These are phyloP conservation scores for Agriopis aurantiaria DNA, from an alignment of 2,888 invertebrate genomes.

Conservation along the genomic window DNA sequence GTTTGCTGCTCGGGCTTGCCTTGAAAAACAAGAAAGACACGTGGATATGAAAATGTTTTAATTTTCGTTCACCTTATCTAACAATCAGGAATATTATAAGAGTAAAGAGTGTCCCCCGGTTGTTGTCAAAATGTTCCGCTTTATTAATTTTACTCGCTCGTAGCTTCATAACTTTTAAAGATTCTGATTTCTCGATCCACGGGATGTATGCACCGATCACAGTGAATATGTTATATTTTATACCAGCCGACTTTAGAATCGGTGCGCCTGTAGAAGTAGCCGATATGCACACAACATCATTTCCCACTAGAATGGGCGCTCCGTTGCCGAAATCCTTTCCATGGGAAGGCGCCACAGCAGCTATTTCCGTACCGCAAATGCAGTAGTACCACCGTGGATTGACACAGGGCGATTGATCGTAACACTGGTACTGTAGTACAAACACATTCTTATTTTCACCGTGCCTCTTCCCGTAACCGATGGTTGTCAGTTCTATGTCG, in stretches of 20 bases:
- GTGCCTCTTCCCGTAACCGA: slow-evolving; percentile 64
- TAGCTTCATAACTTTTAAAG: slow-evolving; percentile 1
- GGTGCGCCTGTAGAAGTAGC: slow-evolving; percentile 60
- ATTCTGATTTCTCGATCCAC: slow-evolving; percentile 65
- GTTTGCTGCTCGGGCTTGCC: slow-evolving; percentile 16
- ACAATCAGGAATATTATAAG: slow-evolving; percentile 9
- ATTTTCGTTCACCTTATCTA: slow-evolving; percentile 14
- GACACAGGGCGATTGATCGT: slow-evolving; percentile 62
- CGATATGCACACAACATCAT: slow-evolving; percentile 63
- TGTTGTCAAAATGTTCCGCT: slow-evolving; percentile 18
- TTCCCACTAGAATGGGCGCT: slow-evolving; percentile 61
- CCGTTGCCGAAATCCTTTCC: slow-evolving; percentile 65
- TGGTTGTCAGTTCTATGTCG: slow-evolving; percentile 52
- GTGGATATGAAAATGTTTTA: slow-evolving; percentile 4
- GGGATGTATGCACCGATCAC: slow-evolving; percentile 64
- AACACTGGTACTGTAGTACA: slow-evolving; percentile 62
- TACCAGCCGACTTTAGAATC: slow-evolving; percentile 41
- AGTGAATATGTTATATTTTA: slow-evolving; percentile 70
- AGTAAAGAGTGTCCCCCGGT: not conserved
- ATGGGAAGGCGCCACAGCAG: slow-evolving; percentile 48
- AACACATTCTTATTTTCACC: slow-evolving; percentile 39
- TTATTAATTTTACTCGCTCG: slow-evolving; percentile 6
- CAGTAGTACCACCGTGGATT: slow-evolving; percentile 75
- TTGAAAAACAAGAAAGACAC: slow-evolving; percentile 20
- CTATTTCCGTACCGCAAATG: slow-evolving; percentile 67